Base-by-base conservation (phyloP, 2,888 invertebrate species). In the Unio delphinus region DNA sequence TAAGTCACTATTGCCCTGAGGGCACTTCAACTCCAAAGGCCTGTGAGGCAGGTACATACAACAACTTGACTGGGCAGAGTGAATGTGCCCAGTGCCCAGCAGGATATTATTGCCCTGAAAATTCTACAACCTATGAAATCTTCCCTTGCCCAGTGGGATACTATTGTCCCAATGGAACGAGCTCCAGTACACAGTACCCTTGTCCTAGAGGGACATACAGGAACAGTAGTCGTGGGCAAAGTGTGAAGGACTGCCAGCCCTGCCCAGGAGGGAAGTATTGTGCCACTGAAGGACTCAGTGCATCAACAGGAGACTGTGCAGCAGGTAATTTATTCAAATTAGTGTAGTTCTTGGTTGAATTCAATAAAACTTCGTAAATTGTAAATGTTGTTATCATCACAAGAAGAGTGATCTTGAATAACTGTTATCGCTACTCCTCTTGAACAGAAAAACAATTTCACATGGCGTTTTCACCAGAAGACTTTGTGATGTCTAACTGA, bases 241-340 rank as follows among this genome's bases (percentile, higher is more conserved):
- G 72, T 15, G 67, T 75, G 18, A 68, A 34, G 15, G 88, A 88
- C 68, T 89, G 89, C 77, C 76, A 74, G 55, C 81, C 84, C 6
- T 89, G 89, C 74, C 85, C 88, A 6, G 85, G 83, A 45, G 88
- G 88, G 6, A 66, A 74, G 65, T 87, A 87, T 75, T 89, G 89
- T 74, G 85, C 80, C 28, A 73, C 78, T 45, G 79, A 82, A 66
- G 88, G 88, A 6, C 78, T 85, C 17, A 74, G 68, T 64, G 61
- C 75, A 4, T 85, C 86, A 6, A 78, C 84, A 26, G 88, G 79
- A 11, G 68, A 71, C 4, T 89, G 89, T 81, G 80, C 82, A 72
- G 75, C 82, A 80, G 88, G 88, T 86, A 69, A 67, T 67, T 17
- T 3, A 26, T 45, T 45, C 15, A 3, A 3, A 15, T 15, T 45